Percentiles rank a stretch among this genome's conserved stretches.
phyloP scores from a whole-genome alignment of 2,113 vertebrate genomes.

The Tychaedon coryphoeus region DNA sequence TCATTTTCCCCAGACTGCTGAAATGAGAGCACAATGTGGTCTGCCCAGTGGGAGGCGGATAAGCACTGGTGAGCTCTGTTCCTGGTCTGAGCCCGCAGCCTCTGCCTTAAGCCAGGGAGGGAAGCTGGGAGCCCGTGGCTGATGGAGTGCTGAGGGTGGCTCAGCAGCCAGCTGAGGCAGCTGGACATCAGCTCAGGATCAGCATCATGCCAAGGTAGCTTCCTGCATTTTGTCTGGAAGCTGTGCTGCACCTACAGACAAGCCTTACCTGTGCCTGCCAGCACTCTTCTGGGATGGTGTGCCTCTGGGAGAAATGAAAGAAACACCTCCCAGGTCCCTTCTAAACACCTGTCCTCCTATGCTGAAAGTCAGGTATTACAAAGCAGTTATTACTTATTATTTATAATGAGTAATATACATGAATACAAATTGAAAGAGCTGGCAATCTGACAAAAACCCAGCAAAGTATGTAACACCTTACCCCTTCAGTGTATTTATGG shows the following conservation, averaged over 20 bases:
- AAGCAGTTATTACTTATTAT: neutral
- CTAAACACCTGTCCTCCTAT: neutral
- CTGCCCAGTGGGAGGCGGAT: neutral
- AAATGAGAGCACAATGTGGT: neutral
- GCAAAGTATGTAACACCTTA: neutral
- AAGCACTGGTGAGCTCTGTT: neutral
- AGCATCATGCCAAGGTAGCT: fast-evolving
- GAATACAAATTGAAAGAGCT: neutral
- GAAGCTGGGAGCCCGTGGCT: neutral
- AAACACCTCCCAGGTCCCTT: neutral
- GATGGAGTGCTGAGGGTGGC: neutral
- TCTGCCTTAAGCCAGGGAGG: neutral
- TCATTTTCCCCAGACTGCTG: neutral
- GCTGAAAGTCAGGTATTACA: neutral
- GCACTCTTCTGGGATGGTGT: fast-evolving
- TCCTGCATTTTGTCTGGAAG: neutral
- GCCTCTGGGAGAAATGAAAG: neutral
- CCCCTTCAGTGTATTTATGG: neutral
- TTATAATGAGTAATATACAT: neutral
- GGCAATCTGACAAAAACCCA: neutral
- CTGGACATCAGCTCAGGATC: neutral
- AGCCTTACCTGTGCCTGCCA: neutral
- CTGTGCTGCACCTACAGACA: fast-evolving
- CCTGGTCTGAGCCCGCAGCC: neutral
- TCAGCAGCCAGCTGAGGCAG: neutral